A percentile compares a stretch with the other conserved stretches of the same genome.
These are phyloP conservation scores for Microvelia longipes DNA, from an alignment of 1,140 invertebrate species.

Conservation along the genomic window DNA sequence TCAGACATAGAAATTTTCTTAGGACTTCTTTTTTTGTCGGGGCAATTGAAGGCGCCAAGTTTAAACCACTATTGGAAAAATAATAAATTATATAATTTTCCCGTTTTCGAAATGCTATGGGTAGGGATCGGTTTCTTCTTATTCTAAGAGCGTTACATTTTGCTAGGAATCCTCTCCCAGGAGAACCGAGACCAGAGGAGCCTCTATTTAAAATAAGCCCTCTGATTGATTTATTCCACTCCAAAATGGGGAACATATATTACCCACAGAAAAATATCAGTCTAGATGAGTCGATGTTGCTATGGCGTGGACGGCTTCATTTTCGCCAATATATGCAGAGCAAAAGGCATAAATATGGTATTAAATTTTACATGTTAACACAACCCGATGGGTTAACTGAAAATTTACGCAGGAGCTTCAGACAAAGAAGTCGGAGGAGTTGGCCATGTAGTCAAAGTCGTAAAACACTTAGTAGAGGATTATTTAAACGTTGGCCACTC, in stretches of 20 bases:
- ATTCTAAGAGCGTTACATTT: not conserved
- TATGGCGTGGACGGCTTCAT: constrained; percentile 24
- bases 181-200: not conserved
- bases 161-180: not conserved
- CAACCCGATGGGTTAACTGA: constrained; percentile 11
- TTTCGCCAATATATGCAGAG: constrained; percentile 27
- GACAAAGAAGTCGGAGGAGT: not conserved
- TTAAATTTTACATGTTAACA: constrained; percentile 25
- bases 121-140: not conserved
- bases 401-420: constrained; percentile 11
- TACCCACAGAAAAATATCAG: too few species aligned
- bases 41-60: not conserved
- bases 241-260: not conserved
- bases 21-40: not conserved
- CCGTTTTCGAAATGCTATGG: not conserved
- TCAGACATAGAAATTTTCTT: not conserved
- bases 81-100: too few species aligned
- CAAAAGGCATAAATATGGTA: constrained; percentile 26
- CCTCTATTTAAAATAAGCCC: not conserved
- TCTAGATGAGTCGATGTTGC: constrained; percentile 23
- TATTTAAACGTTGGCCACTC: not conserved
- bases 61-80: not conserved
- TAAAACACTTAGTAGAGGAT: not conserved
- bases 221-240: not conserved
- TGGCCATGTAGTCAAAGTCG: not conserved